These are phyloP conservation scores for Brachionus calyciflorus DNA, from an alignment of 1,140 invertebrate species.

Conservation along the genomic window DNA sequence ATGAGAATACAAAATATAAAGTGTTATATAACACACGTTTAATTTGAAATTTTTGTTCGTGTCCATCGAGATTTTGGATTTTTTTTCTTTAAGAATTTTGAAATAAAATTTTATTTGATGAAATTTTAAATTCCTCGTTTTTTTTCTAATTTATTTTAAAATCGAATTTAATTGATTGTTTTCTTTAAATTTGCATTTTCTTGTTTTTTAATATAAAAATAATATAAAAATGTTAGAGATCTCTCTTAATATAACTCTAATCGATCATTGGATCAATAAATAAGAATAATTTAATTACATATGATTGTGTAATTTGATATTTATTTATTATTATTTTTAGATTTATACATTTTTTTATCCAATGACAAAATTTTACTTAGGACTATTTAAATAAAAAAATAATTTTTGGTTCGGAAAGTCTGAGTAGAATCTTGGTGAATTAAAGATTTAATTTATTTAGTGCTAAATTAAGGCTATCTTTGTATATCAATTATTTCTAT, in stretches of 20 bases:
- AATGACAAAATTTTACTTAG: no score
- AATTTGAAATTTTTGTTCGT: conserved; percentile 9
- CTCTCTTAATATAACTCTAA: neutral
- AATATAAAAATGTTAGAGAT: no score
- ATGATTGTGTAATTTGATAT: conserved; percentile 41
- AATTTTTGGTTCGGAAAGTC: no score
- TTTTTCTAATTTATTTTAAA: neutral
- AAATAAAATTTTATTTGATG: neutral
- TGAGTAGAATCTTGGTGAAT: no score
- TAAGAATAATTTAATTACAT: conserved; percentile 11
- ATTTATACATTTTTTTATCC: neutral
- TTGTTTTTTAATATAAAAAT: neutral
- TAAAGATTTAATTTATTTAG: no score
- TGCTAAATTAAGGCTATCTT: no score
- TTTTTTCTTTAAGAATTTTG: neutral
- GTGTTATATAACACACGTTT: conserved; percentile 7
- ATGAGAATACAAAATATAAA: no score
- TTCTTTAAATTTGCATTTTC: conserved; percentile 34
- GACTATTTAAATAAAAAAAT: no score
- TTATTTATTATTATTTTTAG: no score
- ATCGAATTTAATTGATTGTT: conserved; percentile 37
- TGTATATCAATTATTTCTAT: no score
- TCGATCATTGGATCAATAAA: conserved; percentile 22
- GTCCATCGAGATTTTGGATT: conserved; percentile 2
- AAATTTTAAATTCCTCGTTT: neutral